Conservation (phyloP, 1,140 invertebrate species). For the Leguminivora glycinivorella region DNA sequence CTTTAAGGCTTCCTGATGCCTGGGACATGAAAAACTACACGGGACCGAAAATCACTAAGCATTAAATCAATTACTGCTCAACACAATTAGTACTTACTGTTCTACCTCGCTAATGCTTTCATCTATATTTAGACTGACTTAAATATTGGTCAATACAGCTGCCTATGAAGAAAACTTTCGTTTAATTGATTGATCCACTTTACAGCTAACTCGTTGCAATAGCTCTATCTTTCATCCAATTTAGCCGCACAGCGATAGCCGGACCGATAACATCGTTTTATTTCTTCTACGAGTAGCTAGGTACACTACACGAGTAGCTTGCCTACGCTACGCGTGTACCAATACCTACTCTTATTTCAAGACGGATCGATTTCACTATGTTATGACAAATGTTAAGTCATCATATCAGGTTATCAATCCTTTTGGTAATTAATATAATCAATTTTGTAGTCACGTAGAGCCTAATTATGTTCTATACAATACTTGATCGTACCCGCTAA, state of each 20-base stretch:
- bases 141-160: constrained; percentile 8
- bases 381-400: not conserved
- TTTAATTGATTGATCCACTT: constrained; percentile 28
- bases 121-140: not conserved
- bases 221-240: constrained; percentile 5
- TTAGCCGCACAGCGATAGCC: not conserved
- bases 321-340: not conserved
- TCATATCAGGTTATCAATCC: constrained; percentile 20
- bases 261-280: not conserved
- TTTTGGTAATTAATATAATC: constrained; percentile 18
- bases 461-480: no score
- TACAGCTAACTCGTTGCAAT: constrained; percentile 5
- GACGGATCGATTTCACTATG: constrained; percentile 10
- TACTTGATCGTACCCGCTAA: no score
- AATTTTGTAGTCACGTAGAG: no score
- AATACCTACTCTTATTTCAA: not conserved
- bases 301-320: no score
- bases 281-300: constrained; percentile 1
- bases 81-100: not conserved
- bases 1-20: constrained; percentile 53
- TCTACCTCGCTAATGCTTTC: not conserved
- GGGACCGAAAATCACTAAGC: not conserved
- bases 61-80: not conserved
- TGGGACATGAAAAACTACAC: constrained; percentile 63
- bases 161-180: constrained; percentile 28